Evolutionary conservation across 2,113 vertebrate genomes (phyloP), one percentile per base, ranked within the genome.

Genomic region (Acrocephalus kingi): DNA sequence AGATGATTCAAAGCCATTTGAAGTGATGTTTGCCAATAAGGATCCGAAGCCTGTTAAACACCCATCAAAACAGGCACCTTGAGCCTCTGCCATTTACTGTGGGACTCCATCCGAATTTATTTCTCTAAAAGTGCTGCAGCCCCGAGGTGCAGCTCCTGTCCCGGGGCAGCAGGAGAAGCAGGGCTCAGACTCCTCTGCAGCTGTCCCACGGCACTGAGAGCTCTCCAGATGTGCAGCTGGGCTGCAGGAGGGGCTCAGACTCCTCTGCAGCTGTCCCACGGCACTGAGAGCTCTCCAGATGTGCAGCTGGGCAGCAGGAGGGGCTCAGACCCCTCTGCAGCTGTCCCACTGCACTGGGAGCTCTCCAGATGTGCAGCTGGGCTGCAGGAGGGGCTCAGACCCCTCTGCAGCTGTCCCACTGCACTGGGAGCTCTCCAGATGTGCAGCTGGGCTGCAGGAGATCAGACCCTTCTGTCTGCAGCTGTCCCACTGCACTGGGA

Each of bases 161-260:
- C 43, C 39, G 21, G 62, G 84, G 84, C 48, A 31, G 68, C 87
- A 89, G 94, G 67, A 94, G 84, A 46, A 78, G 69, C 30, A 71
- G 66, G 84, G 58, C 87, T 83, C 64, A 30, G 64, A 35, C 15
- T 16, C 37, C 10, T 48, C 43, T 46, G 46, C 46, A 46, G 46
- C 46, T 46, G 46, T 21, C 46, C 46, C 46, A 45, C 43, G 8
- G 43, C 43, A 7, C 43, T 18, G 43, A 6, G 17, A 45, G 16
- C 43, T 18, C 43, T 45, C 41, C 12, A 15, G 41, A 43, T 43
- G 41, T 43, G 83, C 52, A 31, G 67, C 37, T 39, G 37, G 37
- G 37, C 37, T 39, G 37, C 89, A 88, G 94, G 72, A 94, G 79
- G 49, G 74, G 74, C 35, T 35, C 35, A 28, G 64, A 45, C 15